Conservation (phyloP, 2,888 invertebrate species). For the Lycaena phlaeas region DNA sequence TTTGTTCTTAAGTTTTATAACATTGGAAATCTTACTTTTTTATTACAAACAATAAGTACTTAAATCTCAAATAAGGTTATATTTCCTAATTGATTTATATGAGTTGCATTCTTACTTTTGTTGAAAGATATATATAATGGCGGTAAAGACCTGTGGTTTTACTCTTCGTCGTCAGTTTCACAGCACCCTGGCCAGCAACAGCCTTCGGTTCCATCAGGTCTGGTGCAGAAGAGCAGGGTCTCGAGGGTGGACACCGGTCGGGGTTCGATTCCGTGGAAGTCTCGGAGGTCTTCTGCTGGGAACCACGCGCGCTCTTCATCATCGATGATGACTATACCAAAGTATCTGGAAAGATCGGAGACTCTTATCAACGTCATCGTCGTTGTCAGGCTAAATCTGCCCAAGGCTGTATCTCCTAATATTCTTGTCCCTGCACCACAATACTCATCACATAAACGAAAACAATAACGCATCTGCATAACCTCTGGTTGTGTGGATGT, state of each 20-base stretch:
- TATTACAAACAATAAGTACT: no score
- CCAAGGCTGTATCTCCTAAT: not conserved
- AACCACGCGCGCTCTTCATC: slow-evolving; percentile 95
- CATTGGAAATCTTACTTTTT: no score
- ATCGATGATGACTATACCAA: slow-evolving; percentile 85
- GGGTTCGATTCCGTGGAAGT: slow-evolving; percentile 91
- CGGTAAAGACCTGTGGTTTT: slow-evolving; percentile 13
- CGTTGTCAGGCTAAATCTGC: not conserved
- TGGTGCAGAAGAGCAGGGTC: slow-evolving; percentile 86
- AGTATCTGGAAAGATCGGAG: slow-evolving; percentile 73
- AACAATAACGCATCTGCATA: no score
- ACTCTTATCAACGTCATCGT: not conserved
- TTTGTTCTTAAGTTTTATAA: no score
- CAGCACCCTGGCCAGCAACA: slow-evolving; percentile 81
- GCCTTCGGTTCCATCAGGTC: slow-evolving; percentile 86
- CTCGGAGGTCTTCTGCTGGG: slow-evolving; percentile 88
- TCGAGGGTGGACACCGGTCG: slow-evolving; percentile 80
- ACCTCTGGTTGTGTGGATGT: no score
- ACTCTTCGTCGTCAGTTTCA: slow-evolving; percentile 63
- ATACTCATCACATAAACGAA: no score
- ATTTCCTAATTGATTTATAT: no score
- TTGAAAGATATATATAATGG: no score
- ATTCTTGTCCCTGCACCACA: no score
- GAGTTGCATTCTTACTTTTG: no score
- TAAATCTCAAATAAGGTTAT: no score